Conservation (phyloP, 2,888 invertebrate genomes). For the Drosophila birchii region DNA sequence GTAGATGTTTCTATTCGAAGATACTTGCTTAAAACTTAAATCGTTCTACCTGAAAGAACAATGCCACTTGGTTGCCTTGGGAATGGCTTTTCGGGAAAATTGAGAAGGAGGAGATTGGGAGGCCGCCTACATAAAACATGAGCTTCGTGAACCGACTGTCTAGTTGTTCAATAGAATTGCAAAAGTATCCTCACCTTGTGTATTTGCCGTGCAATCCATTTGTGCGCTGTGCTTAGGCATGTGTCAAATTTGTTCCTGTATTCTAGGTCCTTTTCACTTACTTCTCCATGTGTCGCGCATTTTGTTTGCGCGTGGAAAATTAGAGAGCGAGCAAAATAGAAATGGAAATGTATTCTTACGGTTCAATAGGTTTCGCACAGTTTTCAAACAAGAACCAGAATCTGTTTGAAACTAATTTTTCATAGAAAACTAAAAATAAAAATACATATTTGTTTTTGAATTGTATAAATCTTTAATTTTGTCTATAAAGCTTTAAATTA, state of each 20-base stretch:
- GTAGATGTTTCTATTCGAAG: slow-evolving; percentile 33
- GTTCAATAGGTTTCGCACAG: slow-evolving; percentile 62
- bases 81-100: slow-evolving; percentile 25
- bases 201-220: slow-evolving; percentile 61
- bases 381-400: slow-evolving; percentile 39
- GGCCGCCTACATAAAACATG: slow-evolving; percentile 70
- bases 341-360: slow-evolving; percentile 73
- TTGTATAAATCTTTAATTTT: no score
- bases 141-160: slow-evolving; percentile 44
- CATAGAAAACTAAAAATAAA: no score
- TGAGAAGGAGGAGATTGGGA: neutral
- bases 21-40: slow-evolving; percentile 45
- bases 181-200: slow-evolving; percentile 29
- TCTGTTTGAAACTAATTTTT: neutral
- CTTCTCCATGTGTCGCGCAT: slow-evolving; percentile 42
- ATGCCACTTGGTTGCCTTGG: slow-evolving; percentile 49
- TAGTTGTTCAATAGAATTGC: slow-evolving; percentile 31
- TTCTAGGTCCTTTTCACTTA: neutral
- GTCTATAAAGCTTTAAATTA: no score
- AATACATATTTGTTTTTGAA: no score
- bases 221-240: slow-evolving; percentile 54
- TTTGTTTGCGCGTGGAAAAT: slow-evolving; percentile 44
- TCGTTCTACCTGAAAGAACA: slow-evolving; percentile 47
- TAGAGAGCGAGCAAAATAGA: slow-evolving; percentile 29
- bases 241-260: slow-evolving; percentile 68